Conservation (phyloP, 1,140 invertebrate genomes). For the Hydropsyche tenuis region DNA sequence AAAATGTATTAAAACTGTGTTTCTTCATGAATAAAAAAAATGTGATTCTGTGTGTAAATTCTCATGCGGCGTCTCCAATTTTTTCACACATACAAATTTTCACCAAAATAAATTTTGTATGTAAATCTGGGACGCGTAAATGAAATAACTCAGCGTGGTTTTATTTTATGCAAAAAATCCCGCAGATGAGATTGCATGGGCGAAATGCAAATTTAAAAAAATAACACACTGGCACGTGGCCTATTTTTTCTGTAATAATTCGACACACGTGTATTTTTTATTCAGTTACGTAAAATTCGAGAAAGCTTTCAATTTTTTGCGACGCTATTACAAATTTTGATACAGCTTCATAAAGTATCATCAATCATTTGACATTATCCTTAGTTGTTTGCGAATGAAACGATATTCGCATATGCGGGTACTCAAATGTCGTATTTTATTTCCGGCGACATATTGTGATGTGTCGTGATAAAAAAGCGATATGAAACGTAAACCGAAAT, state of each 20-base stretch:
- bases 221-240: not conserved
- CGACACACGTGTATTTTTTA: too few species aligned
- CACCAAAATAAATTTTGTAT: not conserved
- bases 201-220: constrained; percentile 5
- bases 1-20: too few species aligned
- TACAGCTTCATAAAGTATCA: not conserved
- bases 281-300: too few species aligned
- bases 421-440: not conserved
- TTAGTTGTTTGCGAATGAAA: too few species aligned
- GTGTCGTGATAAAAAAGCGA: constrained; percentile 11
- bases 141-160: not conserved
- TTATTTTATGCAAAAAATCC: not conserved
- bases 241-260: too few species aligned
- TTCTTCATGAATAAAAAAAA: not conserved
- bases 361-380: not conserved
- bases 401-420: too few species aligned
- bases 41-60: not conserved
- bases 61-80: not conserved
- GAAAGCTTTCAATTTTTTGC: too few species aligned
- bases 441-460: not conserved
- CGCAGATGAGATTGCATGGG: not conserved
- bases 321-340: too few species aligned
- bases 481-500: not conserved
- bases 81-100: not conserved
- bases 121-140: not conserved